These are phyloP conservation scores for Prolemur simus DNA, from an alignment of 2,113 vertebrate species.

Conservation along the genomic window DNA sequence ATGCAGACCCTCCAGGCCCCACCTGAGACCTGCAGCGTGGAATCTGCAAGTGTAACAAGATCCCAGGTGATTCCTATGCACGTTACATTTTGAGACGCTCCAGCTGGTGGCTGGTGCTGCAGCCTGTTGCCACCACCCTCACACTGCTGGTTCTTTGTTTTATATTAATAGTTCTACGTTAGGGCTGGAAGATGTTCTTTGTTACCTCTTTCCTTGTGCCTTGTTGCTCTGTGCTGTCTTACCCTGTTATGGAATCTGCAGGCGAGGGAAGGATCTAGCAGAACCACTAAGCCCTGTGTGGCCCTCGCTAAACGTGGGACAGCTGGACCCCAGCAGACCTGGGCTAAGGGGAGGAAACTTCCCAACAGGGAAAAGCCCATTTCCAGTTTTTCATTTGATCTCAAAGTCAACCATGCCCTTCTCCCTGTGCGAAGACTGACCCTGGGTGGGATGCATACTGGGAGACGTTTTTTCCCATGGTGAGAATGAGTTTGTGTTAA, in stretches of 20 bases:
- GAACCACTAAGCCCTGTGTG: not conserved
- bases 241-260: too few species aligned
- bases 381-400: not conserved
- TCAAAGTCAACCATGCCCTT: not conserved
- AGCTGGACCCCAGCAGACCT: not conserved
- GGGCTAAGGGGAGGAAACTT: not conserved
- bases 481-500: slow-evolving; percentile 17
- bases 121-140: accelerated
- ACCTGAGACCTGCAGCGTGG: accelerated
- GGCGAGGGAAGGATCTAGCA: not conserved
- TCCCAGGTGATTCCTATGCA: not conserved
- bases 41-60: not conserved
- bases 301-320: too few species aligned
- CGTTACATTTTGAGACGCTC: accelerated
- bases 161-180: not conserved
- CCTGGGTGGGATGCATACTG: not conserved
- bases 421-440: not conserved
- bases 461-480: not conserved
- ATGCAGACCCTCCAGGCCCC: not conserved
- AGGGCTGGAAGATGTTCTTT: not conserved
- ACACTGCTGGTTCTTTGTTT: not conserved
- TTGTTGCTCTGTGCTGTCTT: not conserved
- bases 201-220: not conserved
- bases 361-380: not conserved
- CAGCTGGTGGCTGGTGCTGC: not conserved